Evolutionary conservation across 53 echinoderm and acorn worm genomes (phyloP).

Genomic region (Paracentrotus lividus): DNA sequence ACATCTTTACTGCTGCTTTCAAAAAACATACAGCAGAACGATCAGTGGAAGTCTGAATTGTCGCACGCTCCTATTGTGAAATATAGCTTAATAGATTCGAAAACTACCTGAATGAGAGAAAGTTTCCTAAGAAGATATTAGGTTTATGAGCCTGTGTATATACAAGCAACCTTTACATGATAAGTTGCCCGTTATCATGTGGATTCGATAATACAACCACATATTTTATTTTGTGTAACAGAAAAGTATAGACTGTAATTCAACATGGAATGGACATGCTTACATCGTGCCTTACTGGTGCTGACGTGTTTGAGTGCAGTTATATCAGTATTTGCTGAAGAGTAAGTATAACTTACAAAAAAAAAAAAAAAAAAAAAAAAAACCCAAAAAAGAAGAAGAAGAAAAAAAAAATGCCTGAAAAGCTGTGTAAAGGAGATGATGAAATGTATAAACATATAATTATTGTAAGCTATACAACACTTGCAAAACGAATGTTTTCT

Average conservation of each 20-base stretch:
- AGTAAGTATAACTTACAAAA: no score
- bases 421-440: no score
- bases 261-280: slow-evolving; percentile 22
- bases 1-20: neutral
- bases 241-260: neutral
- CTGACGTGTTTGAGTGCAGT: slow-evolving; percentile 27
- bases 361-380: no score
- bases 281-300: neutral
- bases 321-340: slow-evolving; percentile 35
- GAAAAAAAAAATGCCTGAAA: no score
- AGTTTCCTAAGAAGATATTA: neutral
- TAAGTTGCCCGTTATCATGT: neutral
- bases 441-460: no score
- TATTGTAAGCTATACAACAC: no score
- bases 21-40: slow-evolving; percentile 1
- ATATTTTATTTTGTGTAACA: neutral
- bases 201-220: neutral
- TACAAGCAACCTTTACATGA: no score
- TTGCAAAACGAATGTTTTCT: no score
- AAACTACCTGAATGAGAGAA: neutral
- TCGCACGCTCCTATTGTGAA: neutral
- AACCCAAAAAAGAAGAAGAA: no score
- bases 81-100: neutral
- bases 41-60: neutral
- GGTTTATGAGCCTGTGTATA: neutral